phyloP scores from a whole-genome alignment of 2,888 invertebrate species.

The Caenorhabditis zanzibari region DNA sequence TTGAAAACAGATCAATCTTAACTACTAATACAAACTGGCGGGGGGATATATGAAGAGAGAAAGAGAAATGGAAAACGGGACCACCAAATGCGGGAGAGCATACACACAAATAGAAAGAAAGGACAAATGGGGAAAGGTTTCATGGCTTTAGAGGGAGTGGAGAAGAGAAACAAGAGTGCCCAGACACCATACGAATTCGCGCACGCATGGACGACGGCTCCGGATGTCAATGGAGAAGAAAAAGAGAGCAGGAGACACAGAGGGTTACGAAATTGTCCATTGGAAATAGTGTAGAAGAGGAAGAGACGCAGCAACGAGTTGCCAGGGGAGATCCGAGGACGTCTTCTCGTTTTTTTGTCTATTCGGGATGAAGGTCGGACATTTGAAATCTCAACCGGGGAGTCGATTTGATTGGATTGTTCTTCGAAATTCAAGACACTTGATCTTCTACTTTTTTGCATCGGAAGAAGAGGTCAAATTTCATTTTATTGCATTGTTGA shows the following conservation, averaged over 20 bases:
- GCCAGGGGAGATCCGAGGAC: slow-evolving; percentile 36
- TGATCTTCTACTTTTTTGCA: slow-evolving; percentile 34
- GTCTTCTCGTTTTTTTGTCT: slow-evolving; percentile 6
- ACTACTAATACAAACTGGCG: slow-evolving; percentile 44
- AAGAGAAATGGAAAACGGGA: slow-evolving; percentile 7
- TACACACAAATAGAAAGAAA: slow-evolving; percentile 40
- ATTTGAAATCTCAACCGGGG: slow-evolving; percentile 8
- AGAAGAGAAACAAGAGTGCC: slow-evolving; percentile 38
- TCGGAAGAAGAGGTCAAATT: slow-evolving; percentile 33
- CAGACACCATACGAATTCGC: slow-evolving; percentile 45
- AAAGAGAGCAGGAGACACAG: slow-evolving; percentile 25
- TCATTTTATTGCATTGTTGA: slow-evolving; percentile 45
- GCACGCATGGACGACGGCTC: slow-evolving; percentile 46
- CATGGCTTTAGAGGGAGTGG: slow-evolving; percentile 43
- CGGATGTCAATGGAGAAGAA: slow-evolving; percentile 15
- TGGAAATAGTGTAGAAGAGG: background rate
- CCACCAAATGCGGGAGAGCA: slow-evolving; percentile 45
- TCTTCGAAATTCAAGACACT: slow-evolving; percentile 50
- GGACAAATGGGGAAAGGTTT: slow-evolving; percentile 63
- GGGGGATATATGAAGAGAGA: slow-evolving; percentile 36
- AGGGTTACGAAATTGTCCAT: slow-evolving; percentile 29
- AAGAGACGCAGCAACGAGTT: slow-evolving; percentile 39
- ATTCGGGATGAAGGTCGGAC: slow-evolving; percentile 21
- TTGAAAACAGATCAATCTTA: slow-evolving; percentile 13
- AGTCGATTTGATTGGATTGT: slow-evolving; percentile 45